These are phyloP conservation scores for Bursaphelenchus okinawaensis DNA, from an alignment of 2,888 invertebrate genomes.

Conservation along the genomic window DNA sequence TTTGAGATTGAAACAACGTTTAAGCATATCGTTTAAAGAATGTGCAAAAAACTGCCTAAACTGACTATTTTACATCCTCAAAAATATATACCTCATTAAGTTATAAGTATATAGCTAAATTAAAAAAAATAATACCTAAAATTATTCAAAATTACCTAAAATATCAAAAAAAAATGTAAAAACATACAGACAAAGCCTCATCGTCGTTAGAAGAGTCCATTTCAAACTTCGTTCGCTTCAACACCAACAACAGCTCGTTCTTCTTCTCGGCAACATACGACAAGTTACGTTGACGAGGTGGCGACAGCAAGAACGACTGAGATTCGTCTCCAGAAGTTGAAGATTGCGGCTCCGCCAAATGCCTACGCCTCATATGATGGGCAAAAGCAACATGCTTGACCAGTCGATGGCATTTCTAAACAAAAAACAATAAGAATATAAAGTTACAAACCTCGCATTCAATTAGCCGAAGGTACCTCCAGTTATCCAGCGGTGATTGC, in stretches of 20 bases:
- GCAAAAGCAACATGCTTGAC: conserved; percentile 3
- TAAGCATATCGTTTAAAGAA: no score
- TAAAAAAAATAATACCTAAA: no score
- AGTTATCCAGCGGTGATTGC: conserved; percentile 7
- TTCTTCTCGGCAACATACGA: conserved; percentile 5
- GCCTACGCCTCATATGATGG: conserved; percentile 8
- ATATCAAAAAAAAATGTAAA: no score
- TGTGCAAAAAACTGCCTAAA: no score
- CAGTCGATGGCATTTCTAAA: conserved; percentile 7
- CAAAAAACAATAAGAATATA: neutral
- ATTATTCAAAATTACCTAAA: no score
- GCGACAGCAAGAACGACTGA: conserved; percentile 11
- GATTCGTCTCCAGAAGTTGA: conserved; percentile 3
- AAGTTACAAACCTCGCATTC: conserved; percentile 9
- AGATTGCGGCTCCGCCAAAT: neutral
- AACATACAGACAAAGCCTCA: no score
- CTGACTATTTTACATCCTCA: no score
- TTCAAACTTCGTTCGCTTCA: neutral
- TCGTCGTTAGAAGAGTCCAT: neutral
- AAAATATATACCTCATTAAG: no score
- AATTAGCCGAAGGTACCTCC: neutral
- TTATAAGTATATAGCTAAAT: no score
- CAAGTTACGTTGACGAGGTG: conserved; percentile 2
- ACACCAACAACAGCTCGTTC: neutral
- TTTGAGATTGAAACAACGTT: no score